These are phyloP conservation scores for Acrocyrtus sp. DNA, from an alignment of 2,888 invertebrate species.

Conservation along the genomic window DNA sequence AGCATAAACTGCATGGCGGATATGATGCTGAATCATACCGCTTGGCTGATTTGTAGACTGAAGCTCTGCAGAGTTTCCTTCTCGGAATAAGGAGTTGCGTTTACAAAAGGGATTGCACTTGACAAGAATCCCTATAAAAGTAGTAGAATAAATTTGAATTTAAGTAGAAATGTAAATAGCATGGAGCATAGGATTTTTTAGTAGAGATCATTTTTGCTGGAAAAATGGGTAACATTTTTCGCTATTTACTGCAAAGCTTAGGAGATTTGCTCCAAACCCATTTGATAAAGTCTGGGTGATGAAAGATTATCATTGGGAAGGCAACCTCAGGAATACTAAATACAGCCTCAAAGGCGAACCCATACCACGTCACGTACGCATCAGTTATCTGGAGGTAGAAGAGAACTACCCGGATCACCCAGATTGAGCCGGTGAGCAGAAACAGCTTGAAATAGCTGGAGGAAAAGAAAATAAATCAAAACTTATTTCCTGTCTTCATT, in stretches of 20 bases:
- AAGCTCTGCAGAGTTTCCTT: slow-evolving; percentile 8
- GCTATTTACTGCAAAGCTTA: slow-evolving; percentile 35
- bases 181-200: background rate
- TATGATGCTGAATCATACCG: background rate
- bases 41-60: slow-evolving; percentile 29
- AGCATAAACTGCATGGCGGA: background rate
- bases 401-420: slow-evolving; percentile 48
- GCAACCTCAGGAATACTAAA: slow-evolving; percentile 52
- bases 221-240: background rate
- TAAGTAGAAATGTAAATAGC: background rate
- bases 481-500: background rate
- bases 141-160: background rate
- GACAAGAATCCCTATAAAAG: slow-evolving; percentile 16
- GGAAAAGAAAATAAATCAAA: background rate
- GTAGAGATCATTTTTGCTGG: background rate
- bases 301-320: slow-evolving; percentile 50
- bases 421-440: slow-evolving; percentile 52
- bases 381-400: slow-evolving; percentile 40
- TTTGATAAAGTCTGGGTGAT: slow-evolving; percentile 51
- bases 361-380: slow-evolving; percentile 54
- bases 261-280: slow-evolving; percentile 46
- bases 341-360: slow-evolving; percentile 36
- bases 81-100: slow-evolving; percentile 1
- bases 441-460: slow-evolving; percentile 51
- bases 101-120: slow-evolving; percentile 33